A percentile compares a stretch with the other conserved stretches of the same genome.
Conservation (phyloP, 2,888 invertebrate species). For the Melieria omissa region DNA sequence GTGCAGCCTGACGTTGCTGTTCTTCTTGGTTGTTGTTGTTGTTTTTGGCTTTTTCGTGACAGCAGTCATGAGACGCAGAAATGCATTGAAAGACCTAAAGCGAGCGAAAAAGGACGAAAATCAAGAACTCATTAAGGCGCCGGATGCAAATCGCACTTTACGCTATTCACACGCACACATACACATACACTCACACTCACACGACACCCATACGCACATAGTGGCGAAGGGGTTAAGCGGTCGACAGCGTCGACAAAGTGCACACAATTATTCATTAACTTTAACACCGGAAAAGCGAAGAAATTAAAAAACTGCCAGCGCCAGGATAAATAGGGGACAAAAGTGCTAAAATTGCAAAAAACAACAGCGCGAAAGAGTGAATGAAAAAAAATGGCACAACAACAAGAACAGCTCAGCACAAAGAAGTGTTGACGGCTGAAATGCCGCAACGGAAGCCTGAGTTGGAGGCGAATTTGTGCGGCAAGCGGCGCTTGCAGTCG, state of each 20-base stretch:
- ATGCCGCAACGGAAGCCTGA: background rate
- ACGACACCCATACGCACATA: too few species aligned
- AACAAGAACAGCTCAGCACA: conserved; percentile 35
- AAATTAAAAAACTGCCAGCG: conserved; percentile 64
- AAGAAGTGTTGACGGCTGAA: conserved; percentile 7
- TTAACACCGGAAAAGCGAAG: conserved; percentile 62
- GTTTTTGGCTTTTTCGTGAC: too few species aligned
- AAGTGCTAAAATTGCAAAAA: conserved; percentile 44
- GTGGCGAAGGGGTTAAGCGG: background rate
- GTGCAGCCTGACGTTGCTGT: too few species aligned
- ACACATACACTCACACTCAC: too few species aligned
- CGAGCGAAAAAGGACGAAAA: conserved; percentile 43
- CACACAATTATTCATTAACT: conserved; percentile 64
- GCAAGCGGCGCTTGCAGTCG: background rate
- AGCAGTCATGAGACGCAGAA: background rate
- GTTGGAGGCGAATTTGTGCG: background rate
- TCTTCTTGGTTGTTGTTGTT: too few species aligned
- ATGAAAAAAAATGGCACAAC: conserved; percentile 33
- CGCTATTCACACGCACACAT: conserved; percentile 48
- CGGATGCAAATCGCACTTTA: conserved; percentile 64
- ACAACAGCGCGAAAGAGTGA: conserved; percentile 24
- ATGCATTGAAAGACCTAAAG: background rate
- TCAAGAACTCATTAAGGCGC: conserved; percentile 65
- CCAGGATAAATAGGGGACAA: conserved; percentile 61
- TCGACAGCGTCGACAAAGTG: conserved; percentile 31